These are phyloP conservation scores for Reticulitermes lucifugus DNA, from an alignment of 2,888 invertebrate species.

Conservation along the genomic window DNA sequence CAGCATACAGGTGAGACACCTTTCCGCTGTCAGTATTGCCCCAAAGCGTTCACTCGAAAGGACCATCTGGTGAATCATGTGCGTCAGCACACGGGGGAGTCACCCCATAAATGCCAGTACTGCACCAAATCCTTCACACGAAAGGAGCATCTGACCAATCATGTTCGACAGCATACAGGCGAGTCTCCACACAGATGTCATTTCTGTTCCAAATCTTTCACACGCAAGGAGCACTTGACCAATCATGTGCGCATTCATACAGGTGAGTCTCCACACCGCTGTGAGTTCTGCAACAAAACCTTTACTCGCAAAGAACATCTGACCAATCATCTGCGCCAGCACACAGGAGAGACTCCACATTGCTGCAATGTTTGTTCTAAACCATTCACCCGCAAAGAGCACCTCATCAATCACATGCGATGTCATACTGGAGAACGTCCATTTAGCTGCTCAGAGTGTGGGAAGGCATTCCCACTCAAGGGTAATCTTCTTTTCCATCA, in stretches of 20 bases:
- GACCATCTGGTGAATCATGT: constrained; percentile 90
- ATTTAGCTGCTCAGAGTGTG: constrained; percentile 59
- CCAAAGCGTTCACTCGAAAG: constrained; percentile 87
- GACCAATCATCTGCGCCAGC: constrained; percentile 77
- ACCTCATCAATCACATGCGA: constrained; percentile 59
- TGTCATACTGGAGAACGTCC: constrained; percentile 60
- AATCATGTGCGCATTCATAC: constrained; percentile 78
- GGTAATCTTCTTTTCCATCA: constrained; percentile 78
- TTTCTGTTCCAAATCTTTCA: constrained; percentile 87
- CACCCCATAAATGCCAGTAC: constrained; percentile 87
- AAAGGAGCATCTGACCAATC: constrained; percentile 82
- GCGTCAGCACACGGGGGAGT: constrained; percentile 84
- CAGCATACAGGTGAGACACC: constrained; percentile 74
- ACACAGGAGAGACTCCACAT: constrained; percentile 77
- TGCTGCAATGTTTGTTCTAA: constrained; percentile 81
- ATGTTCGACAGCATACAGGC: constrained; percentile 88
- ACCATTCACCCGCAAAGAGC: constrained; percentile 68
- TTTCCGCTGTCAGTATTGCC: constrained; percentile 87
- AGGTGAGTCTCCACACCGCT: constrained; percentile 76
- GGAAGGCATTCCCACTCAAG: constrained; percentile 80
- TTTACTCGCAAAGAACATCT: constrained; percentile 80
- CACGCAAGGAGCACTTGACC: constrained; percentile 87
- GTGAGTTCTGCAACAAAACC: constrained; percentile 77
- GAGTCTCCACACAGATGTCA: constrained; percentile 89
- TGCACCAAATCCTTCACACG: constrained; percentile 71